Conservation (phyloP, 2,797 vertebrate species). For the Crocodylus rhombifer region DNA sequence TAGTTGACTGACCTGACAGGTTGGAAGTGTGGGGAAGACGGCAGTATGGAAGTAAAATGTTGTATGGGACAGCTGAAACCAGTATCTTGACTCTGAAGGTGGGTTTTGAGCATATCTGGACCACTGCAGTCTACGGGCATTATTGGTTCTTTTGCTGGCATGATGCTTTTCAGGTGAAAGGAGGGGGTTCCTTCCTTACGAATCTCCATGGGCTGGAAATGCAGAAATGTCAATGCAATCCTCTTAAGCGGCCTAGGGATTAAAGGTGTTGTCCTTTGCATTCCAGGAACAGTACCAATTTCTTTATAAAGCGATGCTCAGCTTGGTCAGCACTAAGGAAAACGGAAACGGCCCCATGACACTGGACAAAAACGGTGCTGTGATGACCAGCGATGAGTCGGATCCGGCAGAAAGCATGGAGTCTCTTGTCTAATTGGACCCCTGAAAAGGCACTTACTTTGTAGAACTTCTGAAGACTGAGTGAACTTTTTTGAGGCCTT, state of each 20-base stretch:
- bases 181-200: not conserved
- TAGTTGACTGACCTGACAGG: not conserved
- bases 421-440: slow-evolving; percentile 89
- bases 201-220: not conserved
- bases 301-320: slow-evolving; percentile 95
- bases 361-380: slow-evolving; percentile 90
- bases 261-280: slow-evolving; percentile 46
- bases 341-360: slow-evolving; percentile 85
- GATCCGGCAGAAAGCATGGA: slow-evolving; percentile 96
- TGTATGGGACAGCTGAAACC: not conserved
- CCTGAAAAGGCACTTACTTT: slow-evolving; percentile 88
- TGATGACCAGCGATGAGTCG: slow-evolving; percentile 89
- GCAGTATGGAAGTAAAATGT: not conserved
- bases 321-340: slow-evolving; percentile 92
- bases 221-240: not conserved
- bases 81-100: not conserved
- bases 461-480: slow-evolving; percentile 92
- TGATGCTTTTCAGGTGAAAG: not conserved
- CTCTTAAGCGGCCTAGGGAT: not conserved
- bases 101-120: no score
- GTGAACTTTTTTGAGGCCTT: slow-evolving; percentile 98
- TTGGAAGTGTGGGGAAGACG: not conserved
- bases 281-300: slow-evolving; percentile 95
- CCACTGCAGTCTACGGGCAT: no score
- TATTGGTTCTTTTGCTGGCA: not conserved